Evolutionary conservation across 2,797 vertebrate genomes (phyloP).

Genomic region (Onychomys leucogaster): DNA sequence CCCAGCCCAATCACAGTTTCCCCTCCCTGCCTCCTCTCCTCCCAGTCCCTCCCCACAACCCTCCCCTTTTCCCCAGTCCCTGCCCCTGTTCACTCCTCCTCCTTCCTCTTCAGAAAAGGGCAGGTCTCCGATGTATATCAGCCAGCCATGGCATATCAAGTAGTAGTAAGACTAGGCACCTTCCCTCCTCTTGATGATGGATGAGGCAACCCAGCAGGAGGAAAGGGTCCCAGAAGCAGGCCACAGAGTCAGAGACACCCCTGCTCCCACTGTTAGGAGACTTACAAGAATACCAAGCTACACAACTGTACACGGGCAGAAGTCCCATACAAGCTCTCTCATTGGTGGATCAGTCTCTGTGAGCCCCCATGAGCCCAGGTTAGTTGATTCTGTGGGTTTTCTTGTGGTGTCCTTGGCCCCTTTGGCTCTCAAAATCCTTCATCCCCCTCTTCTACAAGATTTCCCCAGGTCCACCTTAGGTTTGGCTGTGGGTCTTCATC

Average conservation of each 20-base stretch:
- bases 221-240: background rate
- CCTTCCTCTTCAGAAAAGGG: background rate
- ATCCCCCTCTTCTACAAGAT: background rate
- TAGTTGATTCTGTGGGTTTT: background rate
- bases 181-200: background rate
- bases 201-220: background rate
- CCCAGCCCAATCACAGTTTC: background rate
- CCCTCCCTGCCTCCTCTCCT: background rate
- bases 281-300: background rate
- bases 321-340: background rate
- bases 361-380: background rate
- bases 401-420: background rate
- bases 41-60: background rate
- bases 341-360: background rate
- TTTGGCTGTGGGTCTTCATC: background rate
- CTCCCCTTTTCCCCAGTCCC: background rate
- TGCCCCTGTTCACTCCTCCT: background rate
- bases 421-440: background rate
- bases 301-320: background rate
- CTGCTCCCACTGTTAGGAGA: background rate
- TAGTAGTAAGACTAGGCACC: background rate
- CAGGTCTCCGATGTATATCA: background rate
- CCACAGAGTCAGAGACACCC: background rate
- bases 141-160: background rate
- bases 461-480: background rate